A percentile compares a stretch with the other conserved stretches of the same genome.
phyloP scores from a whole-genome alignment of 2,888 invertebrate species.

The Agrotis segetum region DNA sequence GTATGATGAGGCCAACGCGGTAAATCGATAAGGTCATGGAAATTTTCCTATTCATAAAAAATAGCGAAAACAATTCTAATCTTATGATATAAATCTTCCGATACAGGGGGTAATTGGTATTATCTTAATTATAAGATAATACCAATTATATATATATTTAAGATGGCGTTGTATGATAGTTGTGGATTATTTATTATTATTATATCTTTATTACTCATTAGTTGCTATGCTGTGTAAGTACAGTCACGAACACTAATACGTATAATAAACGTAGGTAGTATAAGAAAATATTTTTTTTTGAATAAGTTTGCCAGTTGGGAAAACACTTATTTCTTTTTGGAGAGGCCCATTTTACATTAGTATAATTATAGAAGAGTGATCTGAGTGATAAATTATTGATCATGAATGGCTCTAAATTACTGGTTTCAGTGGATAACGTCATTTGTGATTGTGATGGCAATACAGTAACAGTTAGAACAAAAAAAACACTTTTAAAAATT shows the following conservation, averaged over 20 bases:
- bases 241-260: background rate
- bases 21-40: conserved; percentile 29
- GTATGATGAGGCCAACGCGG: conserved; percentile 10
- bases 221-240: conserved; percentile 11
- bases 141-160: too few relatives aligned
- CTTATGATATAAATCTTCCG: conserved; percentile 27
- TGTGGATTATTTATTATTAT: too few relatives aligned
- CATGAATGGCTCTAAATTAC: background rate
- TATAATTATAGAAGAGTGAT: too few relatives aligned
- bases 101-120: conserved; percentile 44
- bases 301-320: background rate
- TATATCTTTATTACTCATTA: background rate
- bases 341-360: too few relatives aligned
- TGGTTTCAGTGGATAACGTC: background rate
- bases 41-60: conserved; percentile 38
- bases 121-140: conserved; percentile 18
- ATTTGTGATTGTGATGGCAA: too few relatives aligned
- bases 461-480: too few relatives aligned
- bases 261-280: too few relatives aligned
- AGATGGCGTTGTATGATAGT: too few relatives aligned
- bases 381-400: too few relatives aligned
- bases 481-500: background rate
- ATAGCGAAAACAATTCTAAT: conserved; percentile 36
- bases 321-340: too few relatives aligned
- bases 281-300: too few relatives aligned